phyloP scores from a whole-genome alignment of 2,888 invertebrate species.

The Rhabditoides inermis region DNA sequence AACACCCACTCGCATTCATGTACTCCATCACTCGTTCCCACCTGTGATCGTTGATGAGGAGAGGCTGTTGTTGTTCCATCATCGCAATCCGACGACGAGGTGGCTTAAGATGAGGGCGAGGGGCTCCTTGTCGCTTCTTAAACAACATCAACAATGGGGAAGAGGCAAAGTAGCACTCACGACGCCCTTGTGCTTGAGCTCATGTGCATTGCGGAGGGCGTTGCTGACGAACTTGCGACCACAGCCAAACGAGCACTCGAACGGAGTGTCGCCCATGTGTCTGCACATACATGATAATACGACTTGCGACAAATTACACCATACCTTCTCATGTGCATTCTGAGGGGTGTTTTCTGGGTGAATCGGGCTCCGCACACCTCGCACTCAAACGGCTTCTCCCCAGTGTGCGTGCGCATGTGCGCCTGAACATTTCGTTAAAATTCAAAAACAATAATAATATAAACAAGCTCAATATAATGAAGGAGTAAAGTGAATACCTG shows the following conservation, averaged over 20 bases:
- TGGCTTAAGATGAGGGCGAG: slow-evolving; percentile 36
- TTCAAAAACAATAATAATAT: not conserved
- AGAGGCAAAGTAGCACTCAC: slow-evolving; percentile 8
- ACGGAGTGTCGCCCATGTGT: slow-evolving; percentile 33
- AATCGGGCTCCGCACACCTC: slow-evolving; percentile 30
- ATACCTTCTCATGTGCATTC: slow-evolving; percentile 17
- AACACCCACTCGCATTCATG: no score
- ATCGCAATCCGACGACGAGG: slow-evolving; percentile 5
- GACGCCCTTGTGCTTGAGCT: slow-evolving; percentile 26
- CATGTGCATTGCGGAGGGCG: slow-evolving; percentile 35
- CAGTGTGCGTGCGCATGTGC: slow-evolving; percentile 43
- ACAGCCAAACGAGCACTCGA: slow-evolving; percentile 26
- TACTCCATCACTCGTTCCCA: no score
- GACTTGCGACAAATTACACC: not conserved
- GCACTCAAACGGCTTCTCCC: slow-evolving; percentile 38
- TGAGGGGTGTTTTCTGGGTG: slow-evolving; percentile 31
- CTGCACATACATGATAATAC: not conserved
- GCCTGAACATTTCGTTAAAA: slow-evolving; percentile 16
- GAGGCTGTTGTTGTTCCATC: not conserved
- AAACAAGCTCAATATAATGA: not conserved
- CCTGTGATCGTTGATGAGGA: no score
- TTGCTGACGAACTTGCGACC: slow-evolving; percentile 30
- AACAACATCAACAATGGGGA: not conserved
- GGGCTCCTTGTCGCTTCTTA: slow-evolving; percentile 26
- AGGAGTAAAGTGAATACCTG: slow-evolving; percentile 8